Evolutionary conservation across 1,140 invertebrate genomes (phyloP), one percentile per base, ranked within the genome.

Genomic region (Marisa cornuarietis): DNA sequence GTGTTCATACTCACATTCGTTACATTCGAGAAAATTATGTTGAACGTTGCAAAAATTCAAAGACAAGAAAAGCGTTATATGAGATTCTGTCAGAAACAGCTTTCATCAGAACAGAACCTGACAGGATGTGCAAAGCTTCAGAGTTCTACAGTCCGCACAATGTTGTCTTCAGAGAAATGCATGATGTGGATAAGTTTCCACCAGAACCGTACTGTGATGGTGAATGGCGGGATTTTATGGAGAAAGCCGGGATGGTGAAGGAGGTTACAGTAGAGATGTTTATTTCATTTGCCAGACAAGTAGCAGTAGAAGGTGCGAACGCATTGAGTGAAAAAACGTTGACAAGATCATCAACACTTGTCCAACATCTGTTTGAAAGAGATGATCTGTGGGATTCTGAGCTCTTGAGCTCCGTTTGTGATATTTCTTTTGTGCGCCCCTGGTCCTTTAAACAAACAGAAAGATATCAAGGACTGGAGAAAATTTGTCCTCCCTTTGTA

Each of bases 401-500:
- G 14, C 26, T 82, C 0, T 76, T 84, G n/a, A 13, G 31, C 10
- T 22, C 22, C 22, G 68, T 85, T 16, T 52, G 52, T 18, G 51
- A 66, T 20, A 83, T 84, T 16, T 79, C 78, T 24, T 86, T 86
- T 63, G 52, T 85, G 16, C 62, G 68, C 6, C 81, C 81, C 10
- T 52, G 20, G 79, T 52, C 51, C 8, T 49, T 77, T 80, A 31
- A 16, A 18, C 24, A 49, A 76, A 13, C 79, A 31, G 0, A n/a
- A 74, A 54, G 0, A 72, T 63, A 51, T 20, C 31, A 65, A 20
- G 42, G 63, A 58, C 69, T 31, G 26, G 42, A 8, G 49, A 18
- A 13, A 24, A 1, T 68, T 82, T 78, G 62, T 79, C 1, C 75
- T 85, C 65, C 65, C 1, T 68, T 68, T 11, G 26, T 68, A 24